Conservation (phyloP, 1,140 invertebrate genomes). For the Diplogasteroides magnus region DNA sequence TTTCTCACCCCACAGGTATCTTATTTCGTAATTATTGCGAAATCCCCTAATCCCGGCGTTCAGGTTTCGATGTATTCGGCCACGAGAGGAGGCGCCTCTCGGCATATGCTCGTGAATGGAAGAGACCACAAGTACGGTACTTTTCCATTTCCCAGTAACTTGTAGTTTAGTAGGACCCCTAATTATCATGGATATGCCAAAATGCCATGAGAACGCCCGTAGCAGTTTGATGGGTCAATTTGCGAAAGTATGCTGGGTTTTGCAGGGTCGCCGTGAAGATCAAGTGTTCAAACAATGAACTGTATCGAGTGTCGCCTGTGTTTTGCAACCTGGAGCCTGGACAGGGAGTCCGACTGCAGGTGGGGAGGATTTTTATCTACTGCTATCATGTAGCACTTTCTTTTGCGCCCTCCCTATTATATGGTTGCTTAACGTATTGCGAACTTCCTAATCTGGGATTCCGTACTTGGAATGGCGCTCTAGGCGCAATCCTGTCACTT, state of each 20-base stretch:
- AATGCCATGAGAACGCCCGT: too few species aligned
- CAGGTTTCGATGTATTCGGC: slow-evolving; percentile 9
- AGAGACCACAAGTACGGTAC: slow-evolving; percentile 12
- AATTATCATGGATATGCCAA: too few species aligned
- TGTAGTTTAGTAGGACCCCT: too few species aligned
- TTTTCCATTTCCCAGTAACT: background rate
- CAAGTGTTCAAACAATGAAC: slow-evolving; percentile 23
- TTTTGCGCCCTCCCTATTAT: too few species aligned
- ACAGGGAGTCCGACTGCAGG: slow-evolving; percentile 19
- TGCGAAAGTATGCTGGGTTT: too few species aligned
- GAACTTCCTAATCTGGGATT: too few species aligned
- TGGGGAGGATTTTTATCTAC: background rate
- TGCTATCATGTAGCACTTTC: too few species aligned
- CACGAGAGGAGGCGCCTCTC: slow-evolving; percentile 14
- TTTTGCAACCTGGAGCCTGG: slow-evolving; percentile 19
- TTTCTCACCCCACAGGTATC: slow-evolving; percentile 17
- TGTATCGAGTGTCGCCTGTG: slow-evolving; percentile 21
- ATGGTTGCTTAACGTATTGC: too few species aligned
- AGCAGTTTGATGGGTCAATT: too few species aligned
- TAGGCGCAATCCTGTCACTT: too few species aligned
- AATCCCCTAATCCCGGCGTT: background rate
- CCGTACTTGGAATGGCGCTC: too few species aligned
- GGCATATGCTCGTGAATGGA: slow-evolving; percentile 25
- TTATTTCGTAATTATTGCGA: background rate
- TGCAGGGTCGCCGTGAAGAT: slow-evolving; percentile 21